phyloP scores from a whole-genome alignment of 2,113 vertebrate species.

The Empidonax alnorum region DNA sequence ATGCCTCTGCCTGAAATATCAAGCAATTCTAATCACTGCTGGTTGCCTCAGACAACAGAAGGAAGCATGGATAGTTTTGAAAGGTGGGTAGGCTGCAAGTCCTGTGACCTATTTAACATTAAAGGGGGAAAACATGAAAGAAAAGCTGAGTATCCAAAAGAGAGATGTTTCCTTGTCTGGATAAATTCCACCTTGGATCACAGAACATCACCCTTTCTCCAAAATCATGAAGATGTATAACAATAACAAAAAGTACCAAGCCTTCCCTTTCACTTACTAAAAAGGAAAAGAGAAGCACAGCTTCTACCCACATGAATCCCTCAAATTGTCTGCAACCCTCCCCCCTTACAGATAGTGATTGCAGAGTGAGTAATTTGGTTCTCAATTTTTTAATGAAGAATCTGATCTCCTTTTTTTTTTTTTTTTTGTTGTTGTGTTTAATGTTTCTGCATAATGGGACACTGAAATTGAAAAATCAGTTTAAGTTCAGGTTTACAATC shows the following conservation, averaged over 20 bases:
- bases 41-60: not conserved
- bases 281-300: not conserved
- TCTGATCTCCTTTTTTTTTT: not conserved
- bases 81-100: not conserved
- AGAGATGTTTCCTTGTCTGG: not conserved
- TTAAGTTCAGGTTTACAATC: slow-evolving; percentile 46
- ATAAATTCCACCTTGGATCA: not conserved
- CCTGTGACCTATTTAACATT: slow-evolving; percentile 1
- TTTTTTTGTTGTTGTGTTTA: not conserved
- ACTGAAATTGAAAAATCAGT: slow-evolving; percentile 26
- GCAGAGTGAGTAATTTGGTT: not conserved
- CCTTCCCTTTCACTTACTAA: not conserved
- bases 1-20: not conserved
- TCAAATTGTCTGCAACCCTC: not conserved
- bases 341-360: not conserved
- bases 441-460: slow-evolving; percentile 14
- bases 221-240: not conserved
- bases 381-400: slow-evolving; percentile 35
- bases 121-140: slow-evolving; percentile 4
- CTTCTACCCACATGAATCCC: not conserved
- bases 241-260: not conserved
- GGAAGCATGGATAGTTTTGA: not conserved
- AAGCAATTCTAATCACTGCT: not conserved
- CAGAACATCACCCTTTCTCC: not conserved
- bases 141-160: not conserved